A percentile compares a stretch with the other conserved stretches of the same genome.
Conservation (phyloP, 2,113 vertebrate genomes). For the Morphnarchus princeps region DNA sequence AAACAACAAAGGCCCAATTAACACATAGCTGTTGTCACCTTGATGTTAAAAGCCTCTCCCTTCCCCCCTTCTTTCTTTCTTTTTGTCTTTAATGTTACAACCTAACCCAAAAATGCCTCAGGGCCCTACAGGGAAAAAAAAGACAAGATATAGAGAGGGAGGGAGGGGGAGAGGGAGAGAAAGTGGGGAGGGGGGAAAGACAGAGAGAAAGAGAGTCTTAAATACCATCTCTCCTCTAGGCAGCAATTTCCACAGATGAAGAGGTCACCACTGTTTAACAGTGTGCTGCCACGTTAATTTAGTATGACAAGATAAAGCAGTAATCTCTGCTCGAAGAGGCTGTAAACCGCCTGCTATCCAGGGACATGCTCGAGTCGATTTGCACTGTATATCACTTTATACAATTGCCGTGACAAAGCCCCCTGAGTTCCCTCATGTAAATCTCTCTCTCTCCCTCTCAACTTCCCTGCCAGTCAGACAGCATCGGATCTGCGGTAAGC, state of each 20-base stretch:
- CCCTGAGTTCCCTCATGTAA: constrained; percentile 78
- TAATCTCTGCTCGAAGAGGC: constrained; percentile 83
- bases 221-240: constrained; percentile 73
- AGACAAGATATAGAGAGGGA: not conserved
- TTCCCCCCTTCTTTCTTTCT: constrained; percentile 41
- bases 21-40: constrained; percentile 77
- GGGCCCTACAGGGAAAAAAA: not conserved
- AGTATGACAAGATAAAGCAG: constrained; percentile 97
- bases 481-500: constrained; percentile 68
- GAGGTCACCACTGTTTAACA: constrained; percentile 89
- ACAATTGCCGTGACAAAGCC: constrained; percentile 88
- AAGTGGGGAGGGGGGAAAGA: not conserved
- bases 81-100: constrained; percentile 58
- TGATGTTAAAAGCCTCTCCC: constrained; percentile 76
- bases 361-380: constrained; percentile 81
- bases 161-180: not conserved
- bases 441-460: constrained; percentile 75
- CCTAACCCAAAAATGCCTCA: constrained; percentile 56
- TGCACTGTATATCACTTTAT: constrained; percentile 86
- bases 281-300: constrained; percentile 87
- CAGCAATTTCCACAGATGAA: constrained; percentile 86
- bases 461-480: constrained; percentile 76
- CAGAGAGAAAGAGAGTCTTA: constrained; percentile 43
- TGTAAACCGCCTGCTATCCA: constrained; percentile 79
- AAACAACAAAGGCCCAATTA: constrained; percentile 79